phyloP scores from a whole-genome alignment of 2,113 vertebrate genomes.

The Callorhinus ursinus region DNA sequence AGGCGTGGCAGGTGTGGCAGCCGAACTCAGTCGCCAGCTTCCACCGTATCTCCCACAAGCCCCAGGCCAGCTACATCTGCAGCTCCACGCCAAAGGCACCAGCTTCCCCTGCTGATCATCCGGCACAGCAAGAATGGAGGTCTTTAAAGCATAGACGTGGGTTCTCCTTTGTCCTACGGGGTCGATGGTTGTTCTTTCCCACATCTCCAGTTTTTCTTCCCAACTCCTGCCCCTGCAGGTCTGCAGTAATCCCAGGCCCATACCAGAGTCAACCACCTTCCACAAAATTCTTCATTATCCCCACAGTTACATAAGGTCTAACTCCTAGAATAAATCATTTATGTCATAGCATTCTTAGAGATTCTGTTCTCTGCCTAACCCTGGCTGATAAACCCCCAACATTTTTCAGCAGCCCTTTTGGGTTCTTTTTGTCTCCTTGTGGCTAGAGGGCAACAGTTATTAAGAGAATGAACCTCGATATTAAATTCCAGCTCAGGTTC shows the following conservation, averaged over 20 bases:
- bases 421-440: background rate
- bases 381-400: background rate
- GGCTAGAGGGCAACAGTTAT: background rate
- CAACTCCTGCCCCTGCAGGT: background rate
- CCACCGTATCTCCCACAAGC: background rate
- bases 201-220: background rate
- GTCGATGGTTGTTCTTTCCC: background rate
- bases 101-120: background rate
- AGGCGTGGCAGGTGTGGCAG: no score
- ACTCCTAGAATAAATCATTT: background rate
- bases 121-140: no score
- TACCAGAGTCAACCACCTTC: no score
- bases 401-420: background rate
- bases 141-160: background rate
- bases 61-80: background rate
- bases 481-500: background rate
- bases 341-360: background rate
- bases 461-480: background rate
- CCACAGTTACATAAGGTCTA: background rate
- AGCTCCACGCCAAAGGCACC: background rate
- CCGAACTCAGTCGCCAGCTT: background rate
- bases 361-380: background rate
- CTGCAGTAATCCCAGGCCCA: background rate
- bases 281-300: background rate
- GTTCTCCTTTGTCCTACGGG: background rate